Percentiles rank a stretch among this genome's conserved stretches.
Evolutionary conservation across 2,113 vertebrate species (phyloP).

Genomic region (Leptosomus discolor): DNA sequence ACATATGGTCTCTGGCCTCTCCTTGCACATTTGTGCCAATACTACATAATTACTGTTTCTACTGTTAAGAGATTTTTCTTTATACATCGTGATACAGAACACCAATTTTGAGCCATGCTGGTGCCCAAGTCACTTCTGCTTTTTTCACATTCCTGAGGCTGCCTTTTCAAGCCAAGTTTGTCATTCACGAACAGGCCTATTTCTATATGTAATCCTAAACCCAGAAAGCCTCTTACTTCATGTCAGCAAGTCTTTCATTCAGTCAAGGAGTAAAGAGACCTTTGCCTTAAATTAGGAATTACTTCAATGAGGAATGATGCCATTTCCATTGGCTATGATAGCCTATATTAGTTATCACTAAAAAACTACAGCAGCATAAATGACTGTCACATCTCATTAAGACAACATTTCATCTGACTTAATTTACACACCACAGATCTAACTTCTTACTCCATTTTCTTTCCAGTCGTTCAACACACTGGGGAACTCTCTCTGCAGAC

Average conservation of each 20-base stretch:
- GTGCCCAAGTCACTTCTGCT: not conserved
- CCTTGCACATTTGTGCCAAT: not conserved
- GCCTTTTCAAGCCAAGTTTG: not conserved
- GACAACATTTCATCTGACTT: not conserved
- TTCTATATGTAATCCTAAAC: not conserved
- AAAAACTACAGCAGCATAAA: not conserved
- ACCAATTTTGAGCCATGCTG: not conserved
- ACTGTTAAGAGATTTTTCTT: not conserved
- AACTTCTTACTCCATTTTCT: not conserved
- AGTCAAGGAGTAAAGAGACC: not conserved
- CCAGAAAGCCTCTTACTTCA: not conserved
- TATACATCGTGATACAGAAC: not conserved
- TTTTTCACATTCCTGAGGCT: not conserved
- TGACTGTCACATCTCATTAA: not conserved
- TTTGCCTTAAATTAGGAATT: not conserved
- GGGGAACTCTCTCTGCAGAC: not conserved
- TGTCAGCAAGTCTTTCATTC: not conserved
- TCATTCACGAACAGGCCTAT: not conserved
- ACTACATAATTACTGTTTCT: not conserved
- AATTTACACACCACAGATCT: not conserved
- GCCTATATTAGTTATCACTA: not conserved
- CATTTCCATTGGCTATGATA: not conserved
- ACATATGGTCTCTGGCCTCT: not conserved
- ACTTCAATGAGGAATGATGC: not conserved
- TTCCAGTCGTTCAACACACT: not conserved